Evolutionary conservation across 2,797 vertebrate species (phyloP), one percentile per base, ranked within the genome.

Genomic region (Ispidina lecontei): DNA sequence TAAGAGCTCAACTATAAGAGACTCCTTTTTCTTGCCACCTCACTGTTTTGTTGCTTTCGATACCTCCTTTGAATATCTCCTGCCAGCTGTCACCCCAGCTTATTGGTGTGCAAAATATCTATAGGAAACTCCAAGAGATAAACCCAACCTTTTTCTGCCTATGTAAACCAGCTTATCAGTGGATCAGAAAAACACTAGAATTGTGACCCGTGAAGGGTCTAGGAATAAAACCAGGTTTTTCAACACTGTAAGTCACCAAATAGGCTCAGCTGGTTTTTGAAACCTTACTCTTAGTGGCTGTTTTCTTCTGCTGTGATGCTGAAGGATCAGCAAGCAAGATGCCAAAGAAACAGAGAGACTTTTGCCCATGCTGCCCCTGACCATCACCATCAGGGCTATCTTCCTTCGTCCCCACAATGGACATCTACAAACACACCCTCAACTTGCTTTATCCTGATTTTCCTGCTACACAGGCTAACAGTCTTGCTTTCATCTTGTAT

Each of bases 261-360:
- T 43, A 71, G 56, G 41, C 65, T 90, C 93, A 90, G 92, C 88
- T 82, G 56, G 82, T 93, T 51, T n/a, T 41, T 60, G 74, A 89
- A 95, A 91, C 60, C 60, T 73, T 76, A 49, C 41, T 70, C 77
- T 44, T 8, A 79, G 60, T 5, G 4, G 77, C 79, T 0, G 1
- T 31, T 91, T 31, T 89, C 44, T 33, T 91, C 64, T 87, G 52
- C 60, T 84, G 52, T 33, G 68, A 75, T 3, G 5, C 15, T 6
- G 63, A 81, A 84, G 84, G 70, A 88, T 46, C 25, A 78, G 86
- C 43, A 69, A 76, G 51, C 41, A 47, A 58, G 60, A 71, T 28
- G 77, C 56, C 56, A 82, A 68, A 83, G 59, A 77, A 46, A 64
- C 46, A 69, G 51, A 63, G 23, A 65, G 31, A 59, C 31, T 13